Conservation (phyloP, 37 sponge, comb jelly and placozoan species). For the Tethya wilhelma region DNA sequence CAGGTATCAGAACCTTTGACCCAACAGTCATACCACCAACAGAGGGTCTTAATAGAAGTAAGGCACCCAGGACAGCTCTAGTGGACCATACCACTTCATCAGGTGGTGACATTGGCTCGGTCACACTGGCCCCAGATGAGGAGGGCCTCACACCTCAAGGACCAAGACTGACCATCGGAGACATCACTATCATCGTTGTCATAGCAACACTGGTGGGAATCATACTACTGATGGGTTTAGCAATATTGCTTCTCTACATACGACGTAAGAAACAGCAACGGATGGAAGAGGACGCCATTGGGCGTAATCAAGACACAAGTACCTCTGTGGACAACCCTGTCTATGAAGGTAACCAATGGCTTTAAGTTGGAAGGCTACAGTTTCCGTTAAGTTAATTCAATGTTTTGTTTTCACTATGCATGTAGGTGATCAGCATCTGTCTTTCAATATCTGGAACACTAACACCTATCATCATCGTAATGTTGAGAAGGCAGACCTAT, state of each 20-base stretch:
- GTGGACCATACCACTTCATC: neutral
- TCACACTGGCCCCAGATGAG: neutral
- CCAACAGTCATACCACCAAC: neutral
- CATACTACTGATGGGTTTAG: neutral
- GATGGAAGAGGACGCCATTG: too few relatives aligned
- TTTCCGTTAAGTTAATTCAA: neutral
- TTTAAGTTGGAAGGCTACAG: neutral
- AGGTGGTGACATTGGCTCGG: neutral
- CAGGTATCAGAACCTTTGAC: neutral
- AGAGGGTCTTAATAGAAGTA: neutral
- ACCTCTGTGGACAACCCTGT: too few relatives aligned
- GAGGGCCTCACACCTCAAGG: neutral
- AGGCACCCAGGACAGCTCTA: neutral
- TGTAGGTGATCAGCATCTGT: too few relatives aligned
- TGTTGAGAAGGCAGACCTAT: too few relatives aligned
- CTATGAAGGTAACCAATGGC: conserved; percentile 1
- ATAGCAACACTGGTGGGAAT: neutral
- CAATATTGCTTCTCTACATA: neutral
- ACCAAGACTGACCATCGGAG: neutral
- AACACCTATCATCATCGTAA: too few relatives aligned
- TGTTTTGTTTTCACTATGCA: neutral
- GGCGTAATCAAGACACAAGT: too few relatives aligned
- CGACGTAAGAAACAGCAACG: neutral
- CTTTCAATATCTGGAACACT: neutral
- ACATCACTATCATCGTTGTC: neutral